Percentiles rank a stretch among this genome's conserved stretches.
Conservation (phyloP, 2,888 invertebrate species). For the Caenorhabditis sulstoni region DNA sequence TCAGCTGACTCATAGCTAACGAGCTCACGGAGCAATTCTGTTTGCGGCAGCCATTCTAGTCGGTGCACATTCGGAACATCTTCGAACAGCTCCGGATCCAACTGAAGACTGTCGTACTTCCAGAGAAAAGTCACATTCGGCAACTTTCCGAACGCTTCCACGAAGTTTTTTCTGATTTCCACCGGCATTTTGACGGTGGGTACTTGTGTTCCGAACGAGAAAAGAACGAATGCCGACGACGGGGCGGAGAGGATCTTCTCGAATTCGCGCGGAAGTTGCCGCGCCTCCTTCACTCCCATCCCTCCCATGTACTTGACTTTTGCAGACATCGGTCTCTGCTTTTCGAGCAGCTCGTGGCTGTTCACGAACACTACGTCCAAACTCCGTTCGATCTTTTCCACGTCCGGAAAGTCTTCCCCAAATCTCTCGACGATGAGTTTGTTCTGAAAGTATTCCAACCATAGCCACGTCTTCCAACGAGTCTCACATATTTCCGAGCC, state of each 20-base stretch:
- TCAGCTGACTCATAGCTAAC: neutral
- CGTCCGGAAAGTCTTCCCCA: constrained; percentile 41
- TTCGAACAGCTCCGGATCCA: constrained; percentile 52
- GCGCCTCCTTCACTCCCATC: constrained; percentile 54
- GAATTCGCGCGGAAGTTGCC: constrained; percentile 34
- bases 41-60: constrained; percentile 73
- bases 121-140: constrained; percentile 66
- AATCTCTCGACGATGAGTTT: constrained; percentile 14
- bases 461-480: no score
- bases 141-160: constrained; percentile 68
- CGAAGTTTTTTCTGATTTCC: constrained; percentile 55
- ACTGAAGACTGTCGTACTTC: constrained; percentile 65
- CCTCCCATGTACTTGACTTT: constrained; percentile 75
- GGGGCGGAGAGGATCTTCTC: constrained; percentile 31
- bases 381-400: constrained; percentile 36
- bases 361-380: constrained; percentile 64
- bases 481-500: constrained; percentile 29
- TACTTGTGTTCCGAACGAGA: constrained; percentile 71
- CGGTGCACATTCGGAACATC: constrained; percentile 64
- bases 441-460: constrained; percentile 29
- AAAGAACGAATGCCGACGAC: constrained; percentile 64
- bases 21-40: constrained; percentile 41
- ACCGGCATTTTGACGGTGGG: constrained; percentile 49
- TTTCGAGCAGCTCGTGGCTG: constrained; percentile 72
- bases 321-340: constrained; percentile 66